Base-by-base conservation (phyloP, 2,797 vertebrate species). In the Poeciliopsis gracilis region DNA sequence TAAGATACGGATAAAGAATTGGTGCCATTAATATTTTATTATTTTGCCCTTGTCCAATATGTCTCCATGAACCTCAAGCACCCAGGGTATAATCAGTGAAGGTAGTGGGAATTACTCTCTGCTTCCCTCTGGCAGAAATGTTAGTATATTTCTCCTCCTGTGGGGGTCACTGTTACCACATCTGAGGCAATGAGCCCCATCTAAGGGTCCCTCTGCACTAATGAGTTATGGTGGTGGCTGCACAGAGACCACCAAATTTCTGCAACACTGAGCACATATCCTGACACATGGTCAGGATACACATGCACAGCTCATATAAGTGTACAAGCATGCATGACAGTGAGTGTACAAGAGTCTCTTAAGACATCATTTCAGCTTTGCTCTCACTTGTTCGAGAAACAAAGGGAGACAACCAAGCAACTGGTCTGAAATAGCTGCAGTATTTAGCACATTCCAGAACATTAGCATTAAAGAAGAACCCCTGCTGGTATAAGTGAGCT, bases 121-220 rank as follows among this genome's bases (percentile, higher is more conserved):
- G 84, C 88, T 88, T 89, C 78, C 81, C 82, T 81, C 51, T 77
- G 82, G 80, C 75, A 84, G 28, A 43, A 72, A 59, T 73, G 67
- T 66, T 33, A 43, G 79, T 87, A 43, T 77, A 59, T 85, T 79
- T 84, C 77, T 90, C 83, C 59, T 88, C 95, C 95, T 95, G 94
- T 92, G 86, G 95, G 94, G 94, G 96, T 96, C 96, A 94, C 95
- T 96, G 93, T 96, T 95, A 93, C 91, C 92, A 91, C 93, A 90
- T 86, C 84, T 81, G 82, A 93, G 67, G 76, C 72, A 79, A 71
- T 72, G 86, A 84, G 88, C 79, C 84, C 88, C 79, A 75, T 85
- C 79, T 79, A 72, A 45, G 25, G 77, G 80, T 87, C 85, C 88
- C 82, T 72, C 86, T 88, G 86, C 88, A 90, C 87, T 90, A 86